phyloP scores from a whole-genome alignment of 2,113 vertebrate genomes.

The Alces alces region DNA sequence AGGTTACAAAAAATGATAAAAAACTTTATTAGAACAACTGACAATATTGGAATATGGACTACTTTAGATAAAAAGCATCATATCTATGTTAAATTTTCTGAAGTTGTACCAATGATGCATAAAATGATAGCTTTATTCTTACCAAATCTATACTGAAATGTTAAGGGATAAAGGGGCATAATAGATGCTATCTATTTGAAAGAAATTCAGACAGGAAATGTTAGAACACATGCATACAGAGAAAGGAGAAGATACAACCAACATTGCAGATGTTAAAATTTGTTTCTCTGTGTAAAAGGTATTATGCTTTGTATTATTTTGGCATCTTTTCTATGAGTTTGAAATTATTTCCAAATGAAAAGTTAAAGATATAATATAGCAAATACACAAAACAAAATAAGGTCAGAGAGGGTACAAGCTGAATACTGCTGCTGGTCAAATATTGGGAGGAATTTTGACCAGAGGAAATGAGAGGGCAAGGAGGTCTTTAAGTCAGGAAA shows the following conservation, averaged over 20 bases:
- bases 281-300: not conserved
- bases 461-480: not conserved
- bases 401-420: not conserved
- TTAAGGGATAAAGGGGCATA: not conserved
- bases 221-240: not conserved
- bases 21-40: not conserved
- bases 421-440: not conserved
- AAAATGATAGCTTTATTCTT: not conserved
- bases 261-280: not conserved
- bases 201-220: not conserved
- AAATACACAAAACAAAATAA: not conserved
- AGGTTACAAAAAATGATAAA: not conserved
- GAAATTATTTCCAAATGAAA: conserved; percentile 24
- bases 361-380: not conserved
- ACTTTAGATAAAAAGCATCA: not conserved
- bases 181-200: not conserved
- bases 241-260: not conserved
- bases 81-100: not conserved
- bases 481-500: not conserved
- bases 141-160: not conserved
- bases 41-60: not conserved
- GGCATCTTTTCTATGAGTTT: conserved; percentile 22
- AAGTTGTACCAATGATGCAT: not conserved
- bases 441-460: not conserved
- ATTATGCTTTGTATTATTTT: not conserved